These are phyloP conservation scores for Wiebesia pumilae DNA, from an alignment of 1,140 invertebrate species.

Conservation along the genomic window DNA sequence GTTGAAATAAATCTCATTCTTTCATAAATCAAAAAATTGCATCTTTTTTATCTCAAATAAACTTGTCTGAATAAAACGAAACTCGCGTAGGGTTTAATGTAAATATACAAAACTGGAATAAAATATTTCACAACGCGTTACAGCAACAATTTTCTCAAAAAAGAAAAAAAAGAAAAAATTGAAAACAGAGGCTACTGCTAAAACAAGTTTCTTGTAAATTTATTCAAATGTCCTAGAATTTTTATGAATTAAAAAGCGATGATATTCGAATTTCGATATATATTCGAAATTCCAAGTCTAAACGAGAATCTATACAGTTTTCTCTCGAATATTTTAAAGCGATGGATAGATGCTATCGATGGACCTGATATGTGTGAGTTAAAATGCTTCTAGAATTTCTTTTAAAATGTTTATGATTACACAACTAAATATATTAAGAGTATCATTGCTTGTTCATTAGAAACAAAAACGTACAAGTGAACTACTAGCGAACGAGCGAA, in stretches of 20 bases:
- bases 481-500: no score
- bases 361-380: not conserved
- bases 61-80: not conserved
- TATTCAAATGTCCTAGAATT: slow-evolving; percentile 14
- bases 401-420: not conserved
- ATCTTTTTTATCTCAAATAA: not conserved
- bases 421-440: not conserved
- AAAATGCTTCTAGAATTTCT: not conserved
- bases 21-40: not conserved
- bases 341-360: not conserved
- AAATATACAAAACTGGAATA: not conserved
- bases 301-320: not conserved
- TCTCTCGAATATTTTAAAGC: not conserved
- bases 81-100: not conserved
- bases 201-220: not conserved
- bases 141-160: not conserved
- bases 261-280: no score
- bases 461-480: no score
- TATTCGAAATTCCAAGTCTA: not conserved
- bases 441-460: not conserved
- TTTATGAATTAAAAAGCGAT: not conserved
- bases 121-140: not conserved
- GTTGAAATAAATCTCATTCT: not conserved
- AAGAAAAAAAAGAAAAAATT: not conserved
- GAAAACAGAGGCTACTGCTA: not conserved